Evolutionary conservation across 2,888 invertebrate species (phyloP).

Genomic region (Tipula helvola): DNA sequence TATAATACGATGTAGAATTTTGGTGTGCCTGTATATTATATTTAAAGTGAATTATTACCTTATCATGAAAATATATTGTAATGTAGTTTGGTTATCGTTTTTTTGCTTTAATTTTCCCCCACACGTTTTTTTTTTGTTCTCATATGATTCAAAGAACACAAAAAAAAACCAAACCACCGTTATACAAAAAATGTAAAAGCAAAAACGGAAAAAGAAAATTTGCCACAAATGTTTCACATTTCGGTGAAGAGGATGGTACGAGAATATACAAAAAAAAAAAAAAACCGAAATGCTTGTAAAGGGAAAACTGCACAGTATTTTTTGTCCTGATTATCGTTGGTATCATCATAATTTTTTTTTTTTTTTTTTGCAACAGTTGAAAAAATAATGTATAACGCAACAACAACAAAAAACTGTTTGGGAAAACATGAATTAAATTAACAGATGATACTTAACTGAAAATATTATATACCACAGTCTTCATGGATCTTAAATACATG

Average conservation of each 20-base stretch:
- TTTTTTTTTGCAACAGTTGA: neutral
- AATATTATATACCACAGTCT: neutral
- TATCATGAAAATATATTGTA: neutral
- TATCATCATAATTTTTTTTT: neutral
- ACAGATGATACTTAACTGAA: neutral
- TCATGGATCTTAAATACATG: neutral
- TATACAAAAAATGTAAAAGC: neutral
- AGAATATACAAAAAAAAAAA: neutral
- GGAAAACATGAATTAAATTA: neutral
- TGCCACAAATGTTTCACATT: neutral
- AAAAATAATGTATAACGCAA: too few species aligned
- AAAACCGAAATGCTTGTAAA: neutral
- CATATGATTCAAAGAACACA: neutral
- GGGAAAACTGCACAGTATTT: neutral
- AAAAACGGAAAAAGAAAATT: neutral
- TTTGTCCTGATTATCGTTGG: neutral
- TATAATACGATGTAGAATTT: neutral
- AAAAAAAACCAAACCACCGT: neutral
- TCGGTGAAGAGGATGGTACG: neutral
- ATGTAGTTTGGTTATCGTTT: neutral
- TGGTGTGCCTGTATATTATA: neutral
- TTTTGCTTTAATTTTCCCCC: neutral
- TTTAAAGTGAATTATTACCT: neutral
- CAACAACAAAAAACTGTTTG: neutral
- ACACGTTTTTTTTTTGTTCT: neutral